Base-by-base conservation (phyloP, 2,888 invertebrate species). In the Choreutis nemorana region DNA sequence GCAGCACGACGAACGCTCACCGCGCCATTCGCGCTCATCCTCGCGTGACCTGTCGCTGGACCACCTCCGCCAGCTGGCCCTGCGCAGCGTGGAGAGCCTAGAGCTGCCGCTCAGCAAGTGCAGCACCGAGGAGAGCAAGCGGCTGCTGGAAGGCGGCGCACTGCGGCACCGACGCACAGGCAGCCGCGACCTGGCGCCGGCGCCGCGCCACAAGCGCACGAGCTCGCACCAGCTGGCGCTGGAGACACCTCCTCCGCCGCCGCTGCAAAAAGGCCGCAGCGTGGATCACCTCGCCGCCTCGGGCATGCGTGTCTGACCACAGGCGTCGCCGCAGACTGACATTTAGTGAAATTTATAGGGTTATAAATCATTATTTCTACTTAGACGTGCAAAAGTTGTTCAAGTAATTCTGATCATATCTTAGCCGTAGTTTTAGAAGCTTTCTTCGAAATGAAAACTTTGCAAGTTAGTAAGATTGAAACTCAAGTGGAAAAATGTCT, bases 141-240 rank as follows among this genome's bases (percentile, higher is more conserved):
- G 77, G 29, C 57, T 80, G 14, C 59, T 79, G 35, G 75, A 72
- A 28, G 50, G 64, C 18, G 56, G 66, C 32, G 75, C 60, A 34
- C 55, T 85, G 36, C 71, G 85, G 2, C 85, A 85, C 58, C 75
- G 85, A 3, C 75, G 85, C 44, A 84, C 84, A 22, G 80, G 81
- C 45, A 84, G 84, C n/a, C 77, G 73, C 44, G 85, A 85, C 48
- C 44, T 71, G 35, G 63, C 65, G 44, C 54, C 60, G 10, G 57
- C 61, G n/a, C 55, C 55, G 29, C 50, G 51, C 22, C 79, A 79
- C 59, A 71, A 73, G 57, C 72, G 80, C 23, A 78, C 78, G 20
- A 70, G 75, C 30, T 73, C 73, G 23, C 79, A 80, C 43, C 79
- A 79, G 56, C 48, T 78, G 39, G 70, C 78, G 15, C 41, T 79